Evolutionary conservation across 64 coral and sea anemone genomes (phyloP), one percentile per base, ranked within the genome.

Genomic region (Astreopora myriophthalma): DNA sequence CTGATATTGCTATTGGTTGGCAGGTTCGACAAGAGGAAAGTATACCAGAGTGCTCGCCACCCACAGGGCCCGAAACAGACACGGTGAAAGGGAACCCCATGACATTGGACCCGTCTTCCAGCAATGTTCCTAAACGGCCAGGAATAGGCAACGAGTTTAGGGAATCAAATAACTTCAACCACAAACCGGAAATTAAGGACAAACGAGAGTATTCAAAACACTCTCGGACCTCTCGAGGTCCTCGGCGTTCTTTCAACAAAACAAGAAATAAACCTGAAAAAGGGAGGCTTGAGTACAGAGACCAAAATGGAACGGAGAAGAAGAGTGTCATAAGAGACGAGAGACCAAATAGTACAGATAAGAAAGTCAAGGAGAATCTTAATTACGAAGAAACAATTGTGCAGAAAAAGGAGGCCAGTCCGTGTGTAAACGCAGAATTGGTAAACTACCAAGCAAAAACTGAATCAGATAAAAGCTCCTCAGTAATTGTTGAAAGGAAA

Each of bases 1-100:
- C 0, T 22, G 17, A 55, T 16, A 14, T 64, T 58, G 22, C 51
- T 33, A 26, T 37, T 83, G 32, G 1, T 83, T 64, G 19, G 20
- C 29, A 83, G 79, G 79, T 83, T 23, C 79, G 79, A 64, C 57
- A 83, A 38, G 79, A 40, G 57, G 79, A 83, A 38, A 38, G 30
- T 36, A 3, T 16, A 23, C 44, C 25, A 28, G 48, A 83, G 19
- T 38, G 33, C 22, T 57, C 61, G 51, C 57, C 57, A 8, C 8
- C 20, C 19, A 13, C 57, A 24, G 79, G 52, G 26, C 52, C 8
- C 57, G 20, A 64, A 6, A 65, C 57, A 32, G 57, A 36, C 52
- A 64, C 30, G 0, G 17, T 37, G 20, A 64, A 36, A 83, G 65
- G 20, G 20, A 65, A 37, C 33, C 10, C 55, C 31, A 2, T 38